phyloP scores from a whole-genome alignment of 2,113 vertebrate species.

The Pelecanoides urinatrix region DNA sequence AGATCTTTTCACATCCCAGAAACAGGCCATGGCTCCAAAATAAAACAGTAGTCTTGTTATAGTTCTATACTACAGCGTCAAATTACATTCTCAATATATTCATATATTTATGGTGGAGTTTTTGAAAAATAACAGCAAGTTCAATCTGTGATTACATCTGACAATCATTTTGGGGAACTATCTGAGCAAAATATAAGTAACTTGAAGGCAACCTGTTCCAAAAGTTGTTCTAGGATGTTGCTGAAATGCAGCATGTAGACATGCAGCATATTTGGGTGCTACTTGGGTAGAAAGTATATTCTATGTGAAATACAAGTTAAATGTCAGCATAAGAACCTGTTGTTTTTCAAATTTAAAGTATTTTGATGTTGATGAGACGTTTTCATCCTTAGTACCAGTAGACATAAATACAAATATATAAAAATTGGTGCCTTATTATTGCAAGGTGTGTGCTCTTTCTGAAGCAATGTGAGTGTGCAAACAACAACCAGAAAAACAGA shows the following conservation, averaged over 20 bases:
- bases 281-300: neutral
- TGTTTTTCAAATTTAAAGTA: neutral
- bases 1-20: neutral
- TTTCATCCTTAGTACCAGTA: neutral
- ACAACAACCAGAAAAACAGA: neutral
- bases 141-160: neutral
- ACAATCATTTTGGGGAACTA: neutral
- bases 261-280: rapidly evolving
- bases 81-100: neutral
- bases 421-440: neutral
- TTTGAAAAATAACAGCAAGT: neutral
- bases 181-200: neutral
- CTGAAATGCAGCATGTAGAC: neutral
- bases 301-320: neutral
- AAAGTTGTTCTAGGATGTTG: neutral
- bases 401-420: neutral
- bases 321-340: neutral
- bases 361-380: neutral
- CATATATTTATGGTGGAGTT: neutral
- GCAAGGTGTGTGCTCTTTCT: neutral
- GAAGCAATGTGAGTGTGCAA: neutral
- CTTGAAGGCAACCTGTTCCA: neutral
- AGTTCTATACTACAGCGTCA: neutral
- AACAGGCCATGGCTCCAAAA: neutral
- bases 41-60: neutral